Evolutionary conservation across 2,888 invertebrate genomes (phyloP), one percentile per base, ranked within the genome.

Genomic region (Zele albiditarsus): DNA sequence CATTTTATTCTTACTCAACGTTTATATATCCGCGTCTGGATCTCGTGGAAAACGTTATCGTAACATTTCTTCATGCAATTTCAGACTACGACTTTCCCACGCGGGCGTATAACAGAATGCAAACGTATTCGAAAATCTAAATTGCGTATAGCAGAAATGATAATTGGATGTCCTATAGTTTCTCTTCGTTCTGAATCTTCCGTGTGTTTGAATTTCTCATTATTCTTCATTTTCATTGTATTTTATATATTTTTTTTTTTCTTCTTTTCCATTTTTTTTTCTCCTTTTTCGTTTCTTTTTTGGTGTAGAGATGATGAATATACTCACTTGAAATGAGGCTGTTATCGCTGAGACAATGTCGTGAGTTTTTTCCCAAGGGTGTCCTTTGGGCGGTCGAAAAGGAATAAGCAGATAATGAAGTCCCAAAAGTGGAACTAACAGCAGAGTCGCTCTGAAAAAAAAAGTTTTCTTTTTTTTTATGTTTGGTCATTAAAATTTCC

Each of bases 371-470:
- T 95, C 95, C 93, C 94, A 95, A 80, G 93, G 91, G 85, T 93
- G 94, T 53, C 89, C 90, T 82, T 91, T 91, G 69, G 92, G 92
- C 80, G 92, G 98, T 80, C 95, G 93, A 90, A 97, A 95, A 27
- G 97, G 96, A 82, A 95, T 96, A 79, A 97, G 92, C 84, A 98
- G 92, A 89, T 96, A 98, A 90, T 98, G 97, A 71, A 98, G 91
- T 1, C 98, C 98, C 76, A 98, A 91, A 81, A 98, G 91, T 33
- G 98, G 98, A 76, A 98, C 96, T 85, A 98, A 91, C 81, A 98
- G 92, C 84, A 97, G 91, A 0, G 97, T 97, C 69, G 97, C 98
- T 82, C 95, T 93, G 84, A 71, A 80, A 79, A 72, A 58, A 72
- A 27, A 58, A 57, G 46, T 38, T 65, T n/a, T 10, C 20, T 33